Conservation (phyloP, 2,797 vertebrate species). For the Gallinago stenura region DNA sequence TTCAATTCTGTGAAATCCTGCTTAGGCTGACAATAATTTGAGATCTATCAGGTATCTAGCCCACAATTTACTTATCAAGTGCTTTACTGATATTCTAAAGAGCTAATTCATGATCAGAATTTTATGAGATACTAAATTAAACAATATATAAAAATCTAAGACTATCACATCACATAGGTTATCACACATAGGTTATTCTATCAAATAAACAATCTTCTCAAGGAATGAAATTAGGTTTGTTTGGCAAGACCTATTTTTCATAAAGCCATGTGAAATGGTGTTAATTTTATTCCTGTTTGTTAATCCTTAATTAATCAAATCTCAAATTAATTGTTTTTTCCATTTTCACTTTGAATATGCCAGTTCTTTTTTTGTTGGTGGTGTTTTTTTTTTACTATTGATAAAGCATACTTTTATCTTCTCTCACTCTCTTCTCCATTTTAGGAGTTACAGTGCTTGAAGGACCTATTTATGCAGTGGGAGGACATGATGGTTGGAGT, state of each 20-base stretch:
- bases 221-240: not conserved
- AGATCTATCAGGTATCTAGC: not conserved
- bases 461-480: conserved; percentile 85
- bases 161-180: not conserved
- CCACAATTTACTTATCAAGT: not conserved
- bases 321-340: not conserved
- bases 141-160: not conserved
- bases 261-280: not conserved
- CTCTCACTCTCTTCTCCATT: conserved; percentile 36
- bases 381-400: not conserved
- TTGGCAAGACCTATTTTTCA: not conserved
- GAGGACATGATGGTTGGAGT: conserved; percentile 85
- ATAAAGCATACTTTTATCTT: not conserved
- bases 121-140: not conserved
- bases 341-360: not conserved
- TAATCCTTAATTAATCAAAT: not conserved
- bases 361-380: not conserved
- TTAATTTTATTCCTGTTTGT: not conserved
- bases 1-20: not conserved
- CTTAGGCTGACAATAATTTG: not conserved
- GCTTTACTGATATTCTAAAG: not conserved
- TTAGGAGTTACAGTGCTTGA: conserved; percentile 84
- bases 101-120: not conserved
- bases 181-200: not conserved
- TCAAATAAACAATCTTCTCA: not conserved